phyloP scores from a whole-genome alignment of 2,113 vertebrate species.

The Pterocles gutturalis region DNA sequence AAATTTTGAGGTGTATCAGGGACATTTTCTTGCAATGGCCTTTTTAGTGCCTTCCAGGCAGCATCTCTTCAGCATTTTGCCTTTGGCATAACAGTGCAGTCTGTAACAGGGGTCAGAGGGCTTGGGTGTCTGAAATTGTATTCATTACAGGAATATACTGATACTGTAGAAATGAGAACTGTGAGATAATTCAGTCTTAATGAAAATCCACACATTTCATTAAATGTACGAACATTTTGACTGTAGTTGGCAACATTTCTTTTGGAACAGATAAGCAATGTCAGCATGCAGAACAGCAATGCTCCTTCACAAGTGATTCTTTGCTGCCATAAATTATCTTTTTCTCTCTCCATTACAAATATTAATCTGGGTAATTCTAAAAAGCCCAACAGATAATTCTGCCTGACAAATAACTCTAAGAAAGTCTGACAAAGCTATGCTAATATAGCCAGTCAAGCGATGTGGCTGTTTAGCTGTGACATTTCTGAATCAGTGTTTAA shows the following conservation, averaged over 20 bases:
- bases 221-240: neutral
- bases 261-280: neutral
- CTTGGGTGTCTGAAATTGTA: neutral
- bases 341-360: neutral
- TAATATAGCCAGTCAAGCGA: rapidly evolving
- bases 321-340: neutral
- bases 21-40: neutral
- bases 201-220: neutral
- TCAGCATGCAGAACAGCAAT: neutral
- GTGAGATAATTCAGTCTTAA: neutral
- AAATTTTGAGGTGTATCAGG: neutral
- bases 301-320: neutral
- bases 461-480: neutral
- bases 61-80: neutral
- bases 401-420: neutral
- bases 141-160: neutral
- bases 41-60: neutral
- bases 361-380: neutral
- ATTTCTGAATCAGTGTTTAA: neutral
- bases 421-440: neutral
- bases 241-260: neutral
- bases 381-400: neutral
- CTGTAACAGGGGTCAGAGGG: neutral
- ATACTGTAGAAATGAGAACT: neutral
- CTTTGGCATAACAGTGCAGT: neutral